Evolutionary conservation across 2,888 invertebrate genomes (phyloP).

Genomic region (Pterostichus madidus): DNA sequence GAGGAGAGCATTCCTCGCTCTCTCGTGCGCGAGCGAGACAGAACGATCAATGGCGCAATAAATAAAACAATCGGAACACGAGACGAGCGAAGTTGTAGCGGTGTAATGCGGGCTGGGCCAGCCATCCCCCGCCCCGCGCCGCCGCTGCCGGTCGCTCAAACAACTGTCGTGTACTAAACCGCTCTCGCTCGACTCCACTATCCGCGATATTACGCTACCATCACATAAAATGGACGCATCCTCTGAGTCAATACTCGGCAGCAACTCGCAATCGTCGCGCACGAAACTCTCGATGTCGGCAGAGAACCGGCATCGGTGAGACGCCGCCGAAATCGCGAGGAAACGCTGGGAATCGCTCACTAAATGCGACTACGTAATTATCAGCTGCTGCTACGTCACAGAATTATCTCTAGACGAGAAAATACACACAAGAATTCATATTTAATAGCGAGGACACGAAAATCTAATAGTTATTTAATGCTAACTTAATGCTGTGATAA

Average conservation of each 20-base stretch:
- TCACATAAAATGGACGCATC: slow-evolving; percentile 75
- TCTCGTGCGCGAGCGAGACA: slow-evolving; percentile 41
- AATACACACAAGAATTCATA: too few relatives aligned
- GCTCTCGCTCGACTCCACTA: slow-evolving; percentile 73
- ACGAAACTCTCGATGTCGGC: neutral
- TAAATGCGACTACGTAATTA: neutral
- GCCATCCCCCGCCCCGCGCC: slow-evolving; percentile 69
- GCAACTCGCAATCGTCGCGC: slow-evolving; percentile 47
- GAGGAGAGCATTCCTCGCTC: neutral
- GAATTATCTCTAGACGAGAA: too few relatives aligned
- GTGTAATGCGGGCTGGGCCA: slow-evolving; percentile 74
- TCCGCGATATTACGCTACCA: slow-evolving; percentile 75
- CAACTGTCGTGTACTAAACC: slow-evolving; percentile 76
- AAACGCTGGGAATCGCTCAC: neutral
- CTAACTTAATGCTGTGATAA: too few relatives aligned
- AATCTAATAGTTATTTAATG: too few relatives aligned
- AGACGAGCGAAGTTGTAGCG: slow-evolving; percentile 71
- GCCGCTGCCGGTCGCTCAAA: slow-evolving; percentile 74
- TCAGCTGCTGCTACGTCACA: neutral
- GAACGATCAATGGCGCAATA: slow-evolving; percentile 61
- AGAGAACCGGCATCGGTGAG: slow-evolving; percentile 1
- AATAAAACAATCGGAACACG: slow-evolving; percentile 65
- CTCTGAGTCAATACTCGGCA: slow-evolving; percentile 73
- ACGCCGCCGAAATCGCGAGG: neutral
- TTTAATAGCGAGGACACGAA: too few relatives aligned